Conservation (phyloP, 2,113 vertebrate species). For the Alethe castanea region DNA sequence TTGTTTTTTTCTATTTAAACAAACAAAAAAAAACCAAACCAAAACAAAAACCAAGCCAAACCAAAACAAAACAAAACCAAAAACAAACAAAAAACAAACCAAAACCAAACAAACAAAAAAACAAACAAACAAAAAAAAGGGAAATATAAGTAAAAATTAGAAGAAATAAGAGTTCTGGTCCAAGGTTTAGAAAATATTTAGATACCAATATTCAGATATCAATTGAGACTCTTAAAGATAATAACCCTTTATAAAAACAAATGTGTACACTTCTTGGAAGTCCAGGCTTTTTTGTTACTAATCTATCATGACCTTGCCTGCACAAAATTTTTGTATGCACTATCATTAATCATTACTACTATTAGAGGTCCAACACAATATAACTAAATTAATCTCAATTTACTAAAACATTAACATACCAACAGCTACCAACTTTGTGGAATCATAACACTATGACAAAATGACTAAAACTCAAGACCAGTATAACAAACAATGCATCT, state of each 20-base stretch:
- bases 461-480: conserved; percentile 26
- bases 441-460: conserved; percentile 36
- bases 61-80: no score
- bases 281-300: conserved; percentile 7
- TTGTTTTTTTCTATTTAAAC: not conserved
- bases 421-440: conserved; percentile 59
- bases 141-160: not conserved
- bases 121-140: not conserved
- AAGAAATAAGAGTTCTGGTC: not conserved
- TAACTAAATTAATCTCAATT: conserved; percentile 74
- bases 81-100: no score
- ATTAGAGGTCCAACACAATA: conserved; percentile 54
- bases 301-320: conserved; percentile 39
- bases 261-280: not conserved
- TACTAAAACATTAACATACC: conserved; percentile 66
- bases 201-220: not conserved
- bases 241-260: not conserved
- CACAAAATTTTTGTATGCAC: conserved; percentile 10
- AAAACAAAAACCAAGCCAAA: no score
- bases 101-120: not conserved
- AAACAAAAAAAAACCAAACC: not conserved
- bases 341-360: conserved; percentile 66
- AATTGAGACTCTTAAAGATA: not conserved
- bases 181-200: not conserved
- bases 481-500: conserved; percentile 38